Conservation (phyloP, 30 jellyfish, hydroid and myxozoan species). For the Aurelia sp. region DNA sequence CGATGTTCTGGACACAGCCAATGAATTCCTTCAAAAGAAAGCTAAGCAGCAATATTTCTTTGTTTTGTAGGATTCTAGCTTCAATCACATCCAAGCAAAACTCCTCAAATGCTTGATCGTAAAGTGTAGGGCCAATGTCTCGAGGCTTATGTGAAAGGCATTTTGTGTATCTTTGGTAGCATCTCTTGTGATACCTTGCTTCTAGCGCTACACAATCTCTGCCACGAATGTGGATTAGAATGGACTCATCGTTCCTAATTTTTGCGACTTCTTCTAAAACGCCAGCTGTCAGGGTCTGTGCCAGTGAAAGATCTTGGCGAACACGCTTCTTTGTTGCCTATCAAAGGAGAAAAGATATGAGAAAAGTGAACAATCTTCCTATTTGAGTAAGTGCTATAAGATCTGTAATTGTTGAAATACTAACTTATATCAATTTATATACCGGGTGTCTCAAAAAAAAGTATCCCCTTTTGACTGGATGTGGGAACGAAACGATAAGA, state of each 20-base stretch:
- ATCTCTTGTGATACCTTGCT: conserved; percentile 63
- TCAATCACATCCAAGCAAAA: conserved; percentile 44
- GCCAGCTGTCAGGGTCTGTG: conserved; percentile 53
- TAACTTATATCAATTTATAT: too few species aligned
- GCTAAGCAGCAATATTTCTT: conserved; percentile 58
- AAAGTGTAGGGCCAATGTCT: conserved; percentile 41
- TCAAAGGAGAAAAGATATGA: background rate
- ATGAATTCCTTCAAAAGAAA: conserved; percentile 51
- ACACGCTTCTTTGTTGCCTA: conserved; percentile 39
- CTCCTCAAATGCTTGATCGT: conserved; percentile 51
- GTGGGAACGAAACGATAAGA: too few species aligned
- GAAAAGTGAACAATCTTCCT: too few species aligned
- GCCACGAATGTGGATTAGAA: conserved; percentile 41
- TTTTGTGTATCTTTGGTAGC: conserved; percentile 60
- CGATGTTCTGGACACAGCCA: conserved; percentile 26
- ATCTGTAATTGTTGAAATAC: too few species aligned
- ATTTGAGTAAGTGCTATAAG: too few species aligned
- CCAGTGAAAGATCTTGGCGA: conserved; percentile 53
- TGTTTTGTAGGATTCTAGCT: conserved; percentile 18
- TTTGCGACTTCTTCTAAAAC: conserved; percentile 12
- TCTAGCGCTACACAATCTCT: conserved; percentile 59
- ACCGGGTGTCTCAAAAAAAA: too few species aligned
- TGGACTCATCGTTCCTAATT: conserved; percentile 14
- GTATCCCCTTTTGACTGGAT: too few species aligned
- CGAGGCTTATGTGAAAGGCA: conserved; percentile 44